phyloP scores from a whole-genome alignment of 2,888 invertebrate genomes.

The Coleophora flavipennella region DNA sequence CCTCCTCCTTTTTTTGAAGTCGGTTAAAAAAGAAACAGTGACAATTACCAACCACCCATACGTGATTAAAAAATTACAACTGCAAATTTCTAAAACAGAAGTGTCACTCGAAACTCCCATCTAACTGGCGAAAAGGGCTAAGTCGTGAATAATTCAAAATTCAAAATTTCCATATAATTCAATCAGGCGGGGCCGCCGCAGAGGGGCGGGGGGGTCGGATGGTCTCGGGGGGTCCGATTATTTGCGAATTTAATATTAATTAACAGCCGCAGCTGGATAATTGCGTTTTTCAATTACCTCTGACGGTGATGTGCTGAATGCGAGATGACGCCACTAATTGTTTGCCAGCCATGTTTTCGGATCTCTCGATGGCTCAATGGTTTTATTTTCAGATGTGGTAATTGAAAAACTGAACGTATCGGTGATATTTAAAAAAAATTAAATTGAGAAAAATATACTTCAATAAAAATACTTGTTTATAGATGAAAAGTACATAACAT shows the following conservation, averaged over 20 bases:
- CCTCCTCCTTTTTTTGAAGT: no score
- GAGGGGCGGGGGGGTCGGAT: conserved; percentile 26
- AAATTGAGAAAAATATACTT: no score
- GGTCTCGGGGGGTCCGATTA: conserved; percentile 54
- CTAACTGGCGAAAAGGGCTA: conserved; percentile 54
- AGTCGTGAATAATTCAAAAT: conserved; percentile 69
- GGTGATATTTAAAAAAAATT: neutral
- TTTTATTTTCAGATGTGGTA: no score
- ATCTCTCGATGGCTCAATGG: no score
- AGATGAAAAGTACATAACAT: neutral
- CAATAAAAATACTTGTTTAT: no score
- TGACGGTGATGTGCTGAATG: no score
- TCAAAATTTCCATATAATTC: conserved; percentile 71
- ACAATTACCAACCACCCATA: no score
- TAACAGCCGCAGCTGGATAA: conserved; percentile 60
- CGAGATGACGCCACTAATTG: conserved; percentile 48
- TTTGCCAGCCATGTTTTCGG: conserved; percentile 22
- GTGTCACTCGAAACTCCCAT: conserved; percentile 8
- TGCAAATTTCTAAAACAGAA: neutral
- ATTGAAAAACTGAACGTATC: neutral
- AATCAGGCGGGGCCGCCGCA: conserved; percentile 51
- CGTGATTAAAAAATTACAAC: neutral
- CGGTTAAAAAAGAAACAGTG: no score
- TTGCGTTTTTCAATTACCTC: conserved; percentile 71
- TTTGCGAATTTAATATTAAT: conserved; percentile 74